Evolutionary conservation across 2,113 vertebrate genomes (phyloP), one percentile per base, ranked within the genome.

Genomic region (Oenanthe oenanthe): DNA sequence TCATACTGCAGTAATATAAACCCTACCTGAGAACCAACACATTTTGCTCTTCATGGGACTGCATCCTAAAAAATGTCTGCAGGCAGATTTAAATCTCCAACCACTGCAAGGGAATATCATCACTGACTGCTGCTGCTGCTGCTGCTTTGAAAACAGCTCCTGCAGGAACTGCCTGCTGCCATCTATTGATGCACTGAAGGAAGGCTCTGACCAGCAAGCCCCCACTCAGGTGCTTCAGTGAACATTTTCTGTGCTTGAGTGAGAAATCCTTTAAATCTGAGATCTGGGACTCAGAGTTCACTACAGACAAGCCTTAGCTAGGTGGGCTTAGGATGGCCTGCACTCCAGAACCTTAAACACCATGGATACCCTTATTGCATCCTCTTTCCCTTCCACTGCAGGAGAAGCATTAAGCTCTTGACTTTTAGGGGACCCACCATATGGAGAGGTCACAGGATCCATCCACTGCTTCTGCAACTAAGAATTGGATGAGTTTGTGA

Each of bases 151-250:
- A 62, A 58, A 1, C 17, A 21, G 63, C 45, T 88, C 24, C 79
- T 51, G 85, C 34, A 92, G 56, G 91, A 80, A 80, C 75, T 77
- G 88, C 95, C 72, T 97, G 82, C 95, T 97, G 94, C 95, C 94
- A 96, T 63, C 95, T 97, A 84, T 80, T 67, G 95, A 85, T 92
- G 88, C 51, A 31, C 51, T 50, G 28, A 5, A 54, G 79, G 63
- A 95, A 90, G 75, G 67, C 24, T 2, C 56, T n/a, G 60, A 94
- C 42, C 42, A 85, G 54, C 75, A 70, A 65, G n/a, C 5, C 5
- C 31, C 28, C 16, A 14, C 12, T 56, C 17, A 4, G 17, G 21
- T 28, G 45, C n/a, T 65, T 50, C 75, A 13, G 25, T 2, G 42
- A 51, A 67, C 8, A 6, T 67, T 71, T 51, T 74, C 34, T 8